phyloP scores from a whole-genome alignment of 2,113 vertebrate genomes.

The Vicugna pacos region DNA sequence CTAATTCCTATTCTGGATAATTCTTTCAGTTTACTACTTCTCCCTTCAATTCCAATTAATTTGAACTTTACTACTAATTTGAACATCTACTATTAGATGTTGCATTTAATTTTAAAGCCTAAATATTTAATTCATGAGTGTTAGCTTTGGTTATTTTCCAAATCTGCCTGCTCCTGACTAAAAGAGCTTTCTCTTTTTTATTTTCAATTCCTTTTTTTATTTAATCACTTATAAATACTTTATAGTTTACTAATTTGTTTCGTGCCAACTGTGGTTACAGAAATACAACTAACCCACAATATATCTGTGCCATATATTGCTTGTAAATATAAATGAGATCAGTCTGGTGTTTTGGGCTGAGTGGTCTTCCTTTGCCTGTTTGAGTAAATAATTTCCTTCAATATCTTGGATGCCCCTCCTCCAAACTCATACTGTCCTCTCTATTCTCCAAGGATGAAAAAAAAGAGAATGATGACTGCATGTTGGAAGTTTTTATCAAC shows the following conservation, averaged over 20 bases:
- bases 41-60: neutral
- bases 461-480: neutral
- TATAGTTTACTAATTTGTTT: neutral
- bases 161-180: neutral
- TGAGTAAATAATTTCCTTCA: neutral
- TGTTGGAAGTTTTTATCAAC: neutral
- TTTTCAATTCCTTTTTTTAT: neutral
- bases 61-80: neutral
- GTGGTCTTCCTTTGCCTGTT: neutral
- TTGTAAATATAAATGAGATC: neutral
- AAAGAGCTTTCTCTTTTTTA: neutral
- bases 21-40: neutral
- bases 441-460: neutral
- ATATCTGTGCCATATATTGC: neutral
- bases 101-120: neutral
- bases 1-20: neutral
- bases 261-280: neutral
- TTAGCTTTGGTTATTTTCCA: neutral
- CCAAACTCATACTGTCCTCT: neutral
- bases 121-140: neutral
- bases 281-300: neutral
- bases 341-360: neutral
- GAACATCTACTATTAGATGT: neutral
- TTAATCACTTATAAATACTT: neutral
- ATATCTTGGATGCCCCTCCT: neutral